Conservation (phyloP, 2,113 vertebrate species). For the Galbula dea region DNA sequence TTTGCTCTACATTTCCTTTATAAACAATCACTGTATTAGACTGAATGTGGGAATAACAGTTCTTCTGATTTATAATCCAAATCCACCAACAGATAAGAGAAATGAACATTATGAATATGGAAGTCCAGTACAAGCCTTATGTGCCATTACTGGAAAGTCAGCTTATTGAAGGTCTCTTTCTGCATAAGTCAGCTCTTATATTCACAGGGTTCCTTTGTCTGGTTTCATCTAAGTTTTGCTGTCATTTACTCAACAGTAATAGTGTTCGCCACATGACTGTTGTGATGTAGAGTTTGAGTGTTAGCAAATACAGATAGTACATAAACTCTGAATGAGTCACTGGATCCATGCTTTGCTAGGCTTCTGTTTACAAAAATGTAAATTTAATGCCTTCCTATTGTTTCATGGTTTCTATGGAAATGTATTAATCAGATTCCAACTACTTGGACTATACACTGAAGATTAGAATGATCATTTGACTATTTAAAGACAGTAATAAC, state of each 20-base stretch:
- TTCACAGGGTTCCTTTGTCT: neutral
- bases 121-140: neutral
- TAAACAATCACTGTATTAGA: neutral
- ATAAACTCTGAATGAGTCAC: neutral
- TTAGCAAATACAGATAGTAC: neutral
- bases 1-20: neutral
- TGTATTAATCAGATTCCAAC: neutral
- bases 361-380: neutral
- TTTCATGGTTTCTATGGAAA: slow-evolving; percentile 2
- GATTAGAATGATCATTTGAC: neutral
- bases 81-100: neutral
- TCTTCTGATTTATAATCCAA: neutral
- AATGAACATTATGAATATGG: neutral
- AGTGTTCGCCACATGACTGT: neutral
- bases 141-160: neutral
- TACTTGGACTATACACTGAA: neutral
- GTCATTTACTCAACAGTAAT: neutral
- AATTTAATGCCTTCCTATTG: neutral
- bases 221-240: neutral
- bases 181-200: neutral
- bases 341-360: neutral
- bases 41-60: neutral
- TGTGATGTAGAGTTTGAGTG: neutral
- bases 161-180: neutral
- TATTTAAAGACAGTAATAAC: neutral